Percentiles rank a stretch among this genome's conserved stretches.
phyloP scores from a whole-genome alignment of 2,113 vertebrate genomes.

The Scomber japonicus region DNA sequence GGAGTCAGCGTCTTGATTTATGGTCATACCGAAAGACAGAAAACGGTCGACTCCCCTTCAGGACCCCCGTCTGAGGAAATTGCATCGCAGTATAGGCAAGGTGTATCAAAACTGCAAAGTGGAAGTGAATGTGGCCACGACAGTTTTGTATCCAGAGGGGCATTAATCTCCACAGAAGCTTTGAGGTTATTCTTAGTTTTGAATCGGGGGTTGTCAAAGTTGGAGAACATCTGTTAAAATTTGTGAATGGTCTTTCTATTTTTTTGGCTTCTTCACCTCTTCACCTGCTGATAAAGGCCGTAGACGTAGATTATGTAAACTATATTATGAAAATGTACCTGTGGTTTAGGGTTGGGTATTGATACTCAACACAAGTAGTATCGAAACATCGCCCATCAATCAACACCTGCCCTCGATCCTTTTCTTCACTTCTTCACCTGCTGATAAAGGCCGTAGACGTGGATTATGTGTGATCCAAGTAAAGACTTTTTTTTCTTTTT shows the following conservation, averaged over 20 bases:
- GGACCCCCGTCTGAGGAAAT: slow-evolving; percentile 78
- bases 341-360: too few species aligned
- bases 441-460: too few species aligned
- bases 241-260: not conserved
- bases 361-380: too few species aligned
- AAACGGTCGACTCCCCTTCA: slow-evolving; percentile 75
- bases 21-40: slow-evolving; percentile 66
- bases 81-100: slow-evolving; percentile 46
- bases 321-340: not conserved
- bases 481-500: too few species aligned
- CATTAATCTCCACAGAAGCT: slow-evolving; percentile 10
- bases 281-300: too few species aligned
- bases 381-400: too few species aligned
- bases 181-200: slow-evolving; percentile 27
- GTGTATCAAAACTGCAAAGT: slow-evolving; percentile 64
- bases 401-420: too few species aligned
- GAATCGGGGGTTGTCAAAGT: not conserved
- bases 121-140: slow-evolving; percentile 52
- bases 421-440: too few species aligned
- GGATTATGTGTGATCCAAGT: too few species aligned
- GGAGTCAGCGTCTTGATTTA: slow-evolving; percentile 74
- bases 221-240: not conserved
- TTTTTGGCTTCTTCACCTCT: too few species aligned
- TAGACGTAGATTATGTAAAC: too few species aligned
- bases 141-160: slow-evolving; percentile 38